Percentiles rank a stretch among this genome's conserved stretches.
Conservation (phyloP, 2,113 vertebrate genomes). For the Mormyrus iriodes region DNA sequence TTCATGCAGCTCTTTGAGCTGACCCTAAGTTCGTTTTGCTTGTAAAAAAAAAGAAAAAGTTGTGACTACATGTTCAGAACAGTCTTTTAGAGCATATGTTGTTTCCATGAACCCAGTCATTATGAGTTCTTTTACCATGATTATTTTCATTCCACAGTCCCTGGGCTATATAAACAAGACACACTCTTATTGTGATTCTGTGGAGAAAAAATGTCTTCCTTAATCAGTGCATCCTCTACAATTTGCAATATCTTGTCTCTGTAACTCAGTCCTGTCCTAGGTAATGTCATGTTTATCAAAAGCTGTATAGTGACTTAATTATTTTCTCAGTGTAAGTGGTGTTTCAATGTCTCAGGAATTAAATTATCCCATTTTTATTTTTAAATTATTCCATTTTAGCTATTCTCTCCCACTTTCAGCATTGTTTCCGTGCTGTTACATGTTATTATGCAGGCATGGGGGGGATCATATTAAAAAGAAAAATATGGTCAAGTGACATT, state of each 20-base stretch:
- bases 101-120: not conserved
- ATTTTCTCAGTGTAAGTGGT: not conserved
- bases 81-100: not conserved
- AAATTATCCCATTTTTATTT: not conserved
- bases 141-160: constrained; percentile 1
- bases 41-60: not conserved
- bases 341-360: not conserved
- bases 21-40: not conserved
- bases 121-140: constrained; percentile 11
- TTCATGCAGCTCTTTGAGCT: not conserved
- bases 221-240: not conserved
- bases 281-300: not conserved
- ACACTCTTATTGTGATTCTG: not conserved
- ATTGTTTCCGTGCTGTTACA: not conserved
- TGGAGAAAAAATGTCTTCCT: not conserved
- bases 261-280: not conserved
- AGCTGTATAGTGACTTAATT: not conserved
- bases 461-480: not conserved
- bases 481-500: not conserved
- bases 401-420: not conserved
- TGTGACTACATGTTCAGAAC: not conserved
- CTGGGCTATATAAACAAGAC: not conserved
- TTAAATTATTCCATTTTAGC: not conserved
- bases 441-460: not conserved
- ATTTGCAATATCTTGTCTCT: not conserved